Percentiles rank a stretch among this genome's conserved stretches.
phyloP scores from a whole-genome alignment of 2,113 vertebrate genomes.

The cattle (Bos taurus) region ARS-UCD2.0 NC_037335.1:80109001-80109500 shows the following conservation, averaged over 20 bases:
- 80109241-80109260: conserved; percentile 81
- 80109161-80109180: conserved; percentile 92
- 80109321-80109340: conserved; percentile 82
- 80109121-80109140: conserved; percentile 91
- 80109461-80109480: conserved; percentile 55
- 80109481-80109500: conserved; percentile 43
- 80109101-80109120: conserved; percentile 89
- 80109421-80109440: conserved; percentile 70
- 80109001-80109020: conserved; percentile 80
- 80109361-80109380: conserved; percentile 73
- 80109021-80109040: conserved; percentile 87
- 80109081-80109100: conserved; percentile 83
- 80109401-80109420: conserved; percentile 70
- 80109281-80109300: conserved; percentile 88
- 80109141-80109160: conserved; percentile 88
- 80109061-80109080: conserved; percentile 85
- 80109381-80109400: conserved; percentile 77
- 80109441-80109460: conserved; percentile 59
- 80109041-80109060: conserved; percentile 81
- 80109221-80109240: conserved; percentile 92
- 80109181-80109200: conserved; percentile 91
- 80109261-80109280: conserved; percentile 88
- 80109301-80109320: conserved; percentile 87
- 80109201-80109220: conserved; percentile 90
- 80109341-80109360: conserved; percentile 75